Base-by-base conservation (phyloP, 2,888 invertebrate genomes). In the Agrotis ipsilon region DNA sequence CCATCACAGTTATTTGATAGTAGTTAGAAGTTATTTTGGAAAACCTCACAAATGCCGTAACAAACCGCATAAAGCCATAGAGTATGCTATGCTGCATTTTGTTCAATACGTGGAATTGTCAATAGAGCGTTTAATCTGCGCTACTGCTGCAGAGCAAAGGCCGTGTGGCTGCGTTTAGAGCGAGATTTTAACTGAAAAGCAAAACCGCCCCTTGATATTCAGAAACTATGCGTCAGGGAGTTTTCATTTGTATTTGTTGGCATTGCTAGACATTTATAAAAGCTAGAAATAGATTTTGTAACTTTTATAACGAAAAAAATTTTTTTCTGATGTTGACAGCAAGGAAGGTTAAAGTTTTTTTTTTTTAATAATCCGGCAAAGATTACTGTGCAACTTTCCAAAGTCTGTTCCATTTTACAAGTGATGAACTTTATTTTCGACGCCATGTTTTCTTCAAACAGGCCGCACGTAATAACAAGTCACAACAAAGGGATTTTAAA, bases 171-270 rank as follows among this genome's bases (percentile, higher is more conserved):
- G 24, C 24, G 13, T 63, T 52, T 16, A 46, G 7, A 67, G 4
- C 46, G 32, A 16, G 54, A 68, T 55, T 74, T 64, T n/a, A 54
- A n/a, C 52, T 39, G 64, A 39, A 71, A 24, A 52, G 14, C 5
- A 48, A 48, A n/a, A 1, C 46, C 19, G 13, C 27, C 27, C n/a
- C 27, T 19, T 13, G 5, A n/a, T 1, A 27, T 64, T 64, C 46
- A 54, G 19, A 16, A 52, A 61, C 18, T 45, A 14, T 45, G 4
- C 9, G 18, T 18, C 11, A 21, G 21, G 1, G n/a, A 21, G 14
- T 11, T 21, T 27, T 52, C 7, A 24, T 7, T 43, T 3, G 18
- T 6, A 5, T 11, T 24, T 21, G n/a, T 1, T 32, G 3, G 27
- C 39, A 11, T 11, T 39, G 39, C 39, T 39, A 2, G 39, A 0